Conservation (phyloP, 2,113 vertebrate species). For the Mirza zaza region DNA sequence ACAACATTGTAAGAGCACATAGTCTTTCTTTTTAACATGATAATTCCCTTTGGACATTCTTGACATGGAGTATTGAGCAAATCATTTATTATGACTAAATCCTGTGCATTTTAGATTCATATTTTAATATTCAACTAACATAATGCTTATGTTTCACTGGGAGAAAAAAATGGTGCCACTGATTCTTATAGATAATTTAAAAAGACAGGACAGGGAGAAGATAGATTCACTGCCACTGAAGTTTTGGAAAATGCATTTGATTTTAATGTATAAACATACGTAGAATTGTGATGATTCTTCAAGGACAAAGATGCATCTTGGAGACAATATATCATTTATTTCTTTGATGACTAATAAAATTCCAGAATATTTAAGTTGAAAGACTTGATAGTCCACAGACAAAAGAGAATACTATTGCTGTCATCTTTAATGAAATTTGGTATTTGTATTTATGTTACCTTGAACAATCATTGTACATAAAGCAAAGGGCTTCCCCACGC, state of each 20-base stretch:
- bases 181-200: not conserved
- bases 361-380: conserved; percentile 23
- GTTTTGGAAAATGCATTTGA: conserved; percentile 12
- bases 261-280: not conserved
- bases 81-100: not conserved
- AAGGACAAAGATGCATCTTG: not conserved
- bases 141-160: not conserved
- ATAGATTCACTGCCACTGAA: not conserved
- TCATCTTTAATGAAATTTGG: not conserved
- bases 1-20: not conserved
- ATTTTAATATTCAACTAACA: conserved; percentile 4
- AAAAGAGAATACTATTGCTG: not conserved
- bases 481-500: not conserved
- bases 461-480: not conserved
- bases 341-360: not conserved
- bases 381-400: not conserved
- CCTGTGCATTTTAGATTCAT: not conserved
- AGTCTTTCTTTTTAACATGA: not conserved
- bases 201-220: not conserved
- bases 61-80: not conserved
- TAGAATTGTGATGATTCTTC: conserved; percentile 20
- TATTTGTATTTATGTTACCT: not conserved
- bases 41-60: not conserved
- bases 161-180: not conserved
- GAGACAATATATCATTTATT: not conserved